Evolutionary conservation across 2,113 vertebrate species (phyloP), one percentile per base, ranked within the genome.

Genomic region (Stegastes partitus): DNA sequence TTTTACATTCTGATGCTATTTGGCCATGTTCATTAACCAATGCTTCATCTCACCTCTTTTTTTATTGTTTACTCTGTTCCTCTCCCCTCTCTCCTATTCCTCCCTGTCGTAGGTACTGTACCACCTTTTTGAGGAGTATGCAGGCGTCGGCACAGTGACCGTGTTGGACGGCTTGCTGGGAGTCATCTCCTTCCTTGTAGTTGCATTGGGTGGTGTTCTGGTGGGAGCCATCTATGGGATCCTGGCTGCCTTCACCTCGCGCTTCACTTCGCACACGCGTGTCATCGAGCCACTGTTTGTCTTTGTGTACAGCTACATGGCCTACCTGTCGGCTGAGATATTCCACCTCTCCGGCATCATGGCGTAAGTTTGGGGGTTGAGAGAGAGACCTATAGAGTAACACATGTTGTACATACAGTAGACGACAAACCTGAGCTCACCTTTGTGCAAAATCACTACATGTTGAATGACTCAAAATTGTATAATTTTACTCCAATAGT

Each of bases 221-320:
- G 95, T 99, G 21, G 98, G 98, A 0, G 94, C 96, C 34, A 94
- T 99, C 69, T 99, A 98, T 0, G 98, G 98, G 19, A 54, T 99
- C 90, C 94, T 98, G 50, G 91, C 97, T 0, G 97, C 97, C 91
- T 99, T 99, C 95, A 99, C 98, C 0, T 99, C 98, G 1, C 96
- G 98, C 70, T 99, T 99, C 93, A 98, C 98, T 1, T 96, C 96
- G 19, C 98, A 97, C 92, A 97, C 96, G 11, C 96, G 98, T 0
- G 98, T 99, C 93, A 99, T 99, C 81, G 98, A 99, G 94, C 98
- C 98, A 0, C 97, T 99, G 68, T 99, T 99, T 91, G 97, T 98
- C 82, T 99, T 99, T 86, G 94, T 99, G 79, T 99, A 99, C 95
- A 99, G 98, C 95, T 99, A 99, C 94, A 97, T 99, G 97, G 97